phyloP scores from a whole-genome alignment of 1,140 invertebrate species.

The Orussus abietinus region DNA sequence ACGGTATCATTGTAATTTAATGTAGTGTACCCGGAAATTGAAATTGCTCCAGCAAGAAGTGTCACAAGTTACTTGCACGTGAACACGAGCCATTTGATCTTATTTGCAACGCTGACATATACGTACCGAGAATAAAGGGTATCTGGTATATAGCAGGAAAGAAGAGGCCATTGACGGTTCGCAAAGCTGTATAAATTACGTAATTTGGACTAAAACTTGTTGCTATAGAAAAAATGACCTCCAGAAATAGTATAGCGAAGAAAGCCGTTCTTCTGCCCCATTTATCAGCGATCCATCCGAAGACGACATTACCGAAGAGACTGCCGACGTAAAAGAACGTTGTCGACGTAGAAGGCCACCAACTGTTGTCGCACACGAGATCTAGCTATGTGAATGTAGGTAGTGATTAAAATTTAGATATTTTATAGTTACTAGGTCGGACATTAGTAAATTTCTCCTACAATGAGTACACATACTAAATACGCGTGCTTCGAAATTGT shows the following conservation, averaged over 20 bases:
- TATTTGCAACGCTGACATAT: too few species aligned
- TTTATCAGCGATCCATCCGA: slow-evolving; percentile 68
- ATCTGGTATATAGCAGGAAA: slow-evolving; percentile 70
- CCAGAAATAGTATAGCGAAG: slow-evolving; percentile 63
- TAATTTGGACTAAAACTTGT: slow-evolving; percentile 68
- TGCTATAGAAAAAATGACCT: slow-evolving; percentile 65
- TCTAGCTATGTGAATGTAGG: slow-evolving; percentile 60
- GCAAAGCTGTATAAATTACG: slow-evolving; percentile 60
- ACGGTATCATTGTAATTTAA: too few species aligned
- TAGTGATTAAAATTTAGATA: slow-evolving; percentile 48
- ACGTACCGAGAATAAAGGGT: slow-evolving; percentile 63
- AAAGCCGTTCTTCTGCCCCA: slow-evolving; percentile 68
- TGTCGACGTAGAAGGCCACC: slow-evolving; percentile 62
- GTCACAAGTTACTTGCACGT: too few species aligned
- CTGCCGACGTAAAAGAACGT: slow-evolving; percentile 68
- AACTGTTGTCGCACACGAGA: slow-evolving; percentile 64
- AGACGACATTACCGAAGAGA: slow-evolving; percentile 67
- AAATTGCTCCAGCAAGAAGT: too few species aligned
- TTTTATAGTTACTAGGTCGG: too few species aligned
- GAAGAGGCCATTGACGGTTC: slow-evolving; percentile 65
- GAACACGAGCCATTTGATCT: too few species aligned
- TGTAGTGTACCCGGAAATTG: too few species aligned
- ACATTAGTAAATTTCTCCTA: too few species aligned
- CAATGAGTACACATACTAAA: too few species aligned
- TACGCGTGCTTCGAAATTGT: too few species aligned